phyloP scores from a whole-genome alignment of 2,888 invertebrate genomes.

The Synergus japonicus region DNA sequence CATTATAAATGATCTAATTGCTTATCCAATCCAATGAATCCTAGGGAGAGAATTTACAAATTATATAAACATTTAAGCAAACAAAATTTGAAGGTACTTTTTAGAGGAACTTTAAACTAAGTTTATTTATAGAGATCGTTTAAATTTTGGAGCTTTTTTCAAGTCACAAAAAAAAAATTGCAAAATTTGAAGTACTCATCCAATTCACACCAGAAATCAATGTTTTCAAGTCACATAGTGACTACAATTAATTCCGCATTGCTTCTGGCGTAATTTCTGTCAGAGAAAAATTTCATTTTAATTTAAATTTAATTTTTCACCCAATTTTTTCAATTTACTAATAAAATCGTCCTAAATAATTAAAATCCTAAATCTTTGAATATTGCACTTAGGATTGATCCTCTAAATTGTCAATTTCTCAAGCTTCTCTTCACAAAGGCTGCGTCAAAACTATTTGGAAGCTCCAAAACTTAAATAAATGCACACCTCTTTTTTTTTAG shows the following conservation, averaged over 20 bases:
- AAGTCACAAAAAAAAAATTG: neutral
- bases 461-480: neutral
- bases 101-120: neutral
- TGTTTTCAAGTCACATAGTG: constrained; percentile 8
- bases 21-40: constrained; percentile 13
- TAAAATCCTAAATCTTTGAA: neutral
- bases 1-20: neutral
- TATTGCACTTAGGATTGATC: neutral
- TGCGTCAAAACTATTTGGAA: neutral
- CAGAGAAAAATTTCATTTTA: neutral
- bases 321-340: neutral
- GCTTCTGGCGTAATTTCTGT: neutral
- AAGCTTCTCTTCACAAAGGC: neutral
- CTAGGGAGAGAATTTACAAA: neutral
- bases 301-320: neutral
- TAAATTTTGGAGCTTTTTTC: neutral
- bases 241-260: neutral
- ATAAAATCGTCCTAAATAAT: neutral
- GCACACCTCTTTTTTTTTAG: neutral
- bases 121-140: neutral
- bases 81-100: neutral
- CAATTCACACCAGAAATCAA: neutral
- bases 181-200: neutral
- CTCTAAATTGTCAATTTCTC: neutral
- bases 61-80: neutral